Percentiles rank a stretch among this genome's conserved stretches.
Evolutionary conservation across 2,113 vertebrate genomes (phyloP).

Genomic region (Cepphus grylle): DNA sequence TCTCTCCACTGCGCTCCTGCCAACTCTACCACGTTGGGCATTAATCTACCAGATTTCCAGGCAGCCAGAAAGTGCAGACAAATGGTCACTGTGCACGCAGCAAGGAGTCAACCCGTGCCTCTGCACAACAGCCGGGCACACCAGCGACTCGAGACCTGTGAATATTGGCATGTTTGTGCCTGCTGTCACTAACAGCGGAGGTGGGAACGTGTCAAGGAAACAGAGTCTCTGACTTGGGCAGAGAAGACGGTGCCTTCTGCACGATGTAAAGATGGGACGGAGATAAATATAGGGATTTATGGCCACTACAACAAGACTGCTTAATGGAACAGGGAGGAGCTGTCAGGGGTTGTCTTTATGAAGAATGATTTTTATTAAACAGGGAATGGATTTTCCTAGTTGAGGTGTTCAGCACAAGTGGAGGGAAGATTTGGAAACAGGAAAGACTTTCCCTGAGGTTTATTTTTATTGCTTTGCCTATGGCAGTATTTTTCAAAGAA

Average conservation of each 20-base stretch:
- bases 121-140: not conserved
- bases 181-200: not conserved
- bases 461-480: not conserved
- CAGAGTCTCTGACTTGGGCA: not conserved
- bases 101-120: not conserved
- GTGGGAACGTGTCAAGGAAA: not conserved
- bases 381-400: not conserved
- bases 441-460: not conserved
- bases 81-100: not conserved
- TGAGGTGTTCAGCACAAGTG: not conserved
- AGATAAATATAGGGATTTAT: not conserved
- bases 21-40: slow-evolving; percentile 44
- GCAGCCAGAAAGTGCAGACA: slow-evolving; percentile 12
- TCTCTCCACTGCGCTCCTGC: not conserved
- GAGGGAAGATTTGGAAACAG: not conserved
- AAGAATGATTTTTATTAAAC: not conserved
- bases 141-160: not conserved
- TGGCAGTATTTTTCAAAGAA: not conserved
- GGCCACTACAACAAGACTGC: not conserved
- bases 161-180: not conserved
- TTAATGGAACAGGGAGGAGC: not conserved
- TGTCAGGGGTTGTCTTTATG: not conserved
- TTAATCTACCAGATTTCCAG: not conserved
- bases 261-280: not conserved
- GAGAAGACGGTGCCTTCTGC: not conserved